Base-by-base conservation (phyloP, 2,797 vertebrate species). In the Scomberomorus guttatus region DNA sequence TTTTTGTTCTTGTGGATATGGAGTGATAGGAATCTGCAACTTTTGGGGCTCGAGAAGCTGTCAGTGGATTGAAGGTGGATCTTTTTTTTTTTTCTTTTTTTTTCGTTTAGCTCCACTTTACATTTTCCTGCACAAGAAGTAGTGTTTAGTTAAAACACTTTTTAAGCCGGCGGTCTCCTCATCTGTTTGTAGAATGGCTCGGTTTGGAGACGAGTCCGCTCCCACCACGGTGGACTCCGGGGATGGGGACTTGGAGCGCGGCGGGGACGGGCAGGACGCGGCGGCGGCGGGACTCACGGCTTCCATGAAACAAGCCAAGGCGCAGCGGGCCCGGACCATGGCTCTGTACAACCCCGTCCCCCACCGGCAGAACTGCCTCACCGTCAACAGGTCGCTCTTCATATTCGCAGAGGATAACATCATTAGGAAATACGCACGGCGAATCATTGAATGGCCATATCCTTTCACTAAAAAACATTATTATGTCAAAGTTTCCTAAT, bases 391-490 rank as follows among this genome's bases (percentile, higher is more conserved):
- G 96, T 97, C 98, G 24, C 96, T 99, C 77, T 99, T 99, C 90
- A 97, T 99, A 91, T 98, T 99, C 82, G 97, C 97, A 78, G 98
- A 99, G 95, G 97, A 98, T 92, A 99, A 99, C 93, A 93, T 98
- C 87, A 96, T 99, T 76, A 96, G 98, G 94, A 99, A 97, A 96
- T 98, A 97, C 1, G 98, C 98, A 50, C 95, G 96, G 94, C 96
- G 97, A 93, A 95, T 99, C 87, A 98, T 98, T 91, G 98, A 99
- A 82, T 99, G 98, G 98, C 98, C 98, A 99, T 99, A 99, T 99
- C 98, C 98, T 99, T 99, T 93, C 68, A 44, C 46, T 2, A 12
- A 32, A 48, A 52, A 42, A 22, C 66, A 22, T 18, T 34, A n/a
- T 7, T 5, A 61, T 52, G 39, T 66, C 10, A 9, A 74, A 75